phyloP scores from a whole-genome alignment of 2,113 vertebrate species.

The Crotalus helleri region DNA sequence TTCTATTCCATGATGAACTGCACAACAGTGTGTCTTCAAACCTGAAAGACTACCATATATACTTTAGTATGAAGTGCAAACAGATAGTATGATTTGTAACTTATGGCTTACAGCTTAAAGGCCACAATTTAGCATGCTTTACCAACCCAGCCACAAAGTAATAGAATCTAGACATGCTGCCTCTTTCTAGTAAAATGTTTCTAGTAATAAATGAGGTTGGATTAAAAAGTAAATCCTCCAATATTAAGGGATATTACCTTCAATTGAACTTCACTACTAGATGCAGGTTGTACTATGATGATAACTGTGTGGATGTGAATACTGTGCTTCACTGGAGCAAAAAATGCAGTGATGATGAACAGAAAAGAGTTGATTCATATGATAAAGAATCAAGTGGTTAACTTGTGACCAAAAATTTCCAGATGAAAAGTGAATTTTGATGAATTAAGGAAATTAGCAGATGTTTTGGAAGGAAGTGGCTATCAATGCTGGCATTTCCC shows the following conservation, averaged over 20 bases:
- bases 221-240: not conserved
- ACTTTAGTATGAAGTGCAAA: not conserved
- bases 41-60: not conserved
- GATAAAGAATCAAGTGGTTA: not conserved
- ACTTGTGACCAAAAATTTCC: not conserved
- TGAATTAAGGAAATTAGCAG: not conserved
- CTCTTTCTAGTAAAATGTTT: not conserved
- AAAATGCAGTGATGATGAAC: not conserved
- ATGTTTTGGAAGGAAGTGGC: not conserved
- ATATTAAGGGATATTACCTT: not conserved
- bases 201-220: not conserved
- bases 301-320: not conserved
- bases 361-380: not conserved
- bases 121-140: not conserved
- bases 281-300: not conserved
- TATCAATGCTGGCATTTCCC: not conserved
- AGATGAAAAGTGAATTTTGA: not conserved
- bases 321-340: not conserved
- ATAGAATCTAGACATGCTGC: not conserved
- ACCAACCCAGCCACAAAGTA: not conserved
- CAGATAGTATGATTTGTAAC: not conserved
- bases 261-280: not conserved
- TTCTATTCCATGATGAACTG: not conserved
- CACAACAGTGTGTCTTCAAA: not conserved
- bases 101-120: not conserved